Evolutionary conservation across 2,888 invertebrate genomes (phyloP), one percentile per base, ranked within the genome.

Genomic region (Rhynchonema sp.): DNA sequence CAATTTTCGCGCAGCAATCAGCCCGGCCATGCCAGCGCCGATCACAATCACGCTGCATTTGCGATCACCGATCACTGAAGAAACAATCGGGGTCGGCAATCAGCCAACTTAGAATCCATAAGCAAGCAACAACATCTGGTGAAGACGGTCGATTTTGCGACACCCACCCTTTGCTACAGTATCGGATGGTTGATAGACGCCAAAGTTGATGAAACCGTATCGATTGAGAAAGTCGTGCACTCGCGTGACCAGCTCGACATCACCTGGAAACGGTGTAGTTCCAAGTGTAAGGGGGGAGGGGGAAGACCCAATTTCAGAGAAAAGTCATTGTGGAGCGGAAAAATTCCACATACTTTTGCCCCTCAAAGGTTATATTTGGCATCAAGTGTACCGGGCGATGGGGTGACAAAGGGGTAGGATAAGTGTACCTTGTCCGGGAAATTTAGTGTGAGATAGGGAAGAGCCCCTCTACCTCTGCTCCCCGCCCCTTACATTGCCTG

Each of bases 201-300:
- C 98, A 78, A 89, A 96, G 77, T 98, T 98, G 64, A 98, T 91
- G 69, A 87, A 90, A 1, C 96, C 94, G 75, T 94, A 89, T 55
- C 98, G 81, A 71, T 94, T 89, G 46, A 98, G 78, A 74, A 87
- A 98, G 0, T 86, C 84, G 76, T 90, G 90, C 30, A 88, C 82
- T 65, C 92, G 81, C 71, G 83, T 81, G 1, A 91, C 82, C 27
- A 96, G 76, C 13, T 82, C 82, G 2, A 84, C 82, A 75, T 96
- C 92, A 69, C 75, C 75, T 77, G 79, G 77, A 75, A 94, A n/a
- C n/a, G n/a, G 80, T 25, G 86, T 83, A 52, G 52, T 52, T 52
- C 23, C 13, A 20, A 22, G 3, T 20, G 13, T n/a, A 52, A 52
- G 52, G 23, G 3, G 17, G 13, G 3, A n/a, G 6, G 13, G 6